These are phyloP conservation scores for Scomber colias DNA, from an alignment of 2,113 vertebrate species.

Conservation along the genomic window DNA sequence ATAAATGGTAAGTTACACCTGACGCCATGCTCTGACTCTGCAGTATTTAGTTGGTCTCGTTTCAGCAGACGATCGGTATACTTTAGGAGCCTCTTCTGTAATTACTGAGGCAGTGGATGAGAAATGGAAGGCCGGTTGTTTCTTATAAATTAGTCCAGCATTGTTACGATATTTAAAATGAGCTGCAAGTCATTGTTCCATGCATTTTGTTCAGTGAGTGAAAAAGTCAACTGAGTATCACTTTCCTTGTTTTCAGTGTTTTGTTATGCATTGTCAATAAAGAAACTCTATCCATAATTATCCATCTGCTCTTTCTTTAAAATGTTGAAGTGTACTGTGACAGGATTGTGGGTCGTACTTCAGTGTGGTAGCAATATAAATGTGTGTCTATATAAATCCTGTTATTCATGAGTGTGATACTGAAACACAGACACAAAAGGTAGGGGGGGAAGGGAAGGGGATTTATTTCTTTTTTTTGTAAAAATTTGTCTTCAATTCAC, in stretches of 20 bases:
- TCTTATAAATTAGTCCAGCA: not conserved
- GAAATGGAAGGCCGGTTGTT: not conserved
- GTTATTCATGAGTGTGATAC: not conserved
- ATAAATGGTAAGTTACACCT: not conserved
- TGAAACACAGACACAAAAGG: conserved; percentile 49
- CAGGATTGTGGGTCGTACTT: too few species aligned
- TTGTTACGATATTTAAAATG: not conserved
- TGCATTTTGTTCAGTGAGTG: conserved; percentile 5
- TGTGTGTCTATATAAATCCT: not conserved
- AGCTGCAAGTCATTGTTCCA: not conserved
- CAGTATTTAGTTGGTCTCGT: conserved; percentile 13
- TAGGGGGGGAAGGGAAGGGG: conserved; percentile 76
- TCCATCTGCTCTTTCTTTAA: not conserved
- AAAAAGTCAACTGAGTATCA: not conserved
- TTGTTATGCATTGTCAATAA: conserved; percentile 38
- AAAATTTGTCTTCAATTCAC: conserved; percentile 65
- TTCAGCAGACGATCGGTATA: not conserved
- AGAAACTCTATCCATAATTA: not conserved
- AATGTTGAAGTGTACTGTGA: not conserved
- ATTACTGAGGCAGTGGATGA: not conserved
- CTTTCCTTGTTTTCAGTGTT: not conserved
- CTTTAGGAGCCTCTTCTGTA: not conserved
- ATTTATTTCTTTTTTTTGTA: conserved; percentile 71
- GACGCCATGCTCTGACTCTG: not conserved
- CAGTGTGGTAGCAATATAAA: too few species aligned